A percentile compares a stretch with the other conserved stretches of the same genome.
phyloP scores from a whole-genome alignment of 2,113 vertebrate species.

The Gambusia holbrooki region DNA sequence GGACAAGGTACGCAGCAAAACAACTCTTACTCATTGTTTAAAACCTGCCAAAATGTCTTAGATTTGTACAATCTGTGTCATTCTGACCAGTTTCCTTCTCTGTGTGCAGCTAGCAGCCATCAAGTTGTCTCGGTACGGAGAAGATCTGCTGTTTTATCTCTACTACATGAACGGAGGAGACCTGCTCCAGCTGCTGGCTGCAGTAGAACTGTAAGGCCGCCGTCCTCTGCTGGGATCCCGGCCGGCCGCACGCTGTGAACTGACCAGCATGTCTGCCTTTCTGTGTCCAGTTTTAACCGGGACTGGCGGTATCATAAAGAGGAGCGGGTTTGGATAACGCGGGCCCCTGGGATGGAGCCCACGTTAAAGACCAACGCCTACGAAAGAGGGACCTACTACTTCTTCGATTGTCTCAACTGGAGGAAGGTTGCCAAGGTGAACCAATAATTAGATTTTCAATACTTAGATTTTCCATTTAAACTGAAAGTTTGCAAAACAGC shows the following conservation, averaged over 20 bases:
- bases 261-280: not conserved
- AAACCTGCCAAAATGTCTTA: not conserved
- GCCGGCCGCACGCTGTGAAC: not conserved
- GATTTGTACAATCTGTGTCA: too few relatives aligned
- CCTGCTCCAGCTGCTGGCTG: slow-evolving; percentile 98
- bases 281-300: slow-evolving; percentile 88
- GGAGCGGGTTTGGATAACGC: slow-evolving; percentile 99
- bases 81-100: not conserved
- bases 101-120: slow-evolving; percentile 91
- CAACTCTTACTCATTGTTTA: not conserved
- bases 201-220: slow-evolving; percentile 94
- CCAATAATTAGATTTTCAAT: not conserved
- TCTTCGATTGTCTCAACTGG: slow-evolving; percentile 99
- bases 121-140: slow-evolving; percentile 98
- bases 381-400: slow-evolving; percentile 99
- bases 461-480: too few relatives aligned
- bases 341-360: slow-evolving; percentile 98
- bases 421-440: slow-evolving; percentile 99
- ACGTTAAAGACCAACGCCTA: slow-evolving; percentile 99
- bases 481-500: too few relatives aligned
- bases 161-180: slow-evolving; percentile 99
- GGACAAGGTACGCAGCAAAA: slow-evolving; percentile 88
- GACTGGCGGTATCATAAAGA: slow-evolving; percentile 99
- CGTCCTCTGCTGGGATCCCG: not conserved
- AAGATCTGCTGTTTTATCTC: slow-evolving; percentile 99